Evolutionary conservation across 2,113 vertebrate species (phyloP).

Genomic region (Neopipo cinnamomea): DNA sequence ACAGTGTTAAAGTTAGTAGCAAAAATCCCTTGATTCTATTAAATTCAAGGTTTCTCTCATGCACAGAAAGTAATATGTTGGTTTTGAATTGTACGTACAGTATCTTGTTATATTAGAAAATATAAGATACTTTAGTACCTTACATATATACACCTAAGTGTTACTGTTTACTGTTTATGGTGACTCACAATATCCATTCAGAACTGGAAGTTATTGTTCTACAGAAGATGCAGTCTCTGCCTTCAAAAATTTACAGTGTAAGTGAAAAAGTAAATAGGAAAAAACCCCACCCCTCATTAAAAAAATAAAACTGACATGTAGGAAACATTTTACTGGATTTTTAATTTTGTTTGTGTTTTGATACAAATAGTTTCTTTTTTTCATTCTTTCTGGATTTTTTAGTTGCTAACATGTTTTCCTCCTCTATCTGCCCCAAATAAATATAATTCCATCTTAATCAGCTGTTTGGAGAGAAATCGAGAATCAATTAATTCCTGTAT

Average conservation of each 20-base stretch:
- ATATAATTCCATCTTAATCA: neutral
- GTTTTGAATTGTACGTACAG: neutral
- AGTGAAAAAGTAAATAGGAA: neutral
- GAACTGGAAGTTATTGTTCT: neutral
- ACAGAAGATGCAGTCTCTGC: neutral
- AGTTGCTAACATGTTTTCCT: neutral
- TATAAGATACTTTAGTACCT: neutral
- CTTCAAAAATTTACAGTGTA: neutral
- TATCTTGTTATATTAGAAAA: neutral
- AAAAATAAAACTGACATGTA: neutral
- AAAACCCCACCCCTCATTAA: fast-evolving
- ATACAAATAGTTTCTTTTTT: neutral
- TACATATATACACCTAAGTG: neutral
- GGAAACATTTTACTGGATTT: neutral
- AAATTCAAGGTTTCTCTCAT: neutral
- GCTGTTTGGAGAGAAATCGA: neutral
- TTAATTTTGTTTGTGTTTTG: neutral
- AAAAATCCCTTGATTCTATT: neutral
- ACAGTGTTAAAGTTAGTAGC: neutral
- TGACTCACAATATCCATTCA: neutral
- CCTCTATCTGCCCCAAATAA: neutral
- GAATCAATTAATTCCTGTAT: neutral
- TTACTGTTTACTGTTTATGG: neutral
- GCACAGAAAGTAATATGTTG: neutral
- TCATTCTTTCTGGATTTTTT: neutral